These are phyloP conservation scores for Taphrorychus bicolor DNA, from an alignment of 2,888 invertebrate genomes.

Conservation along the genomic window DNA sequence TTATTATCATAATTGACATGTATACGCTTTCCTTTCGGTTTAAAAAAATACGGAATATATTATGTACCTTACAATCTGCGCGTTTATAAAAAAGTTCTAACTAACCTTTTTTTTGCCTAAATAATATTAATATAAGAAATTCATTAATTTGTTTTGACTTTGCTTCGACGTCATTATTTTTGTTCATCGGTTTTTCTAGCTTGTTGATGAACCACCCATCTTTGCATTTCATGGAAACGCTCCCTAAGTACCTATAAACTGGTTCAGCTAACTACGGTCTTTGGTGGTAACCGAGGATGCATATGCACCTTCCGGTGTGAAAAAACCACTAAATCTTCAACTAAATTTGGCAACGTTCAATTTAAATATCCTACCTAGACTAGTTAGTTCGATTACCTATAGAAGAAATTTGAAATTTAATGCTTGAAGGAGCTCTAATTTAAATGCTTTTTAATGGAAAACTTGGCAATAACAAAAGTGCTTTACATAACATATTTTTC, in stretches of 20 bases:
- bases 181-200: constrained; percentile 48
- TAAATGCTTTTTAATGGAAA: no score
- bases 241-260: constrained; percentile 52
- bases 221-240: constrained; percentile 57
- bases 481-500: no score
- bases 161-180: constrained; percentile 49
- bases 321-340: constrained; percentile 1
- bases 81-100: constrained; percentile 24
- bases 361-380: constrained; percentile 36
- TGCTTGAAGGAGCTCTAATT: no score
- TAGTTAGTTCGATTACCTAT: constrained; percentile 3
- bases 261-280: constrained; percentile 47
- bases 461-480: no score
- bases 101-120: constrained; percentile 35
- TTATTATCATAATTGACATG: constrained; percentile 39
- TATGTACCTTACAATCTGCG: constrained; percentile 38
- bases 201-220: constrained; percentile 19
- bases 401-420: no score
- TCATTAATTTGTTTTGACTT: constrained; percentile 7
- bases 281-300: constrained; percentile 44
- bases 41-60: constrained; percentile 40
- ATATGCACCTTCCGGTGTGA: constrained; percentile 53
- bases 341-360: constrained; percentile 37
- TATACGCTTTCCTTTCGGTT: constrained; percentile 31
- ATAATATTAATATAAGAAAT: constrained; percentile 33